phyloP scores from a whole-genome alignment of 2,113 vertebrate genomes.

The Cariama cristata region DNA sequence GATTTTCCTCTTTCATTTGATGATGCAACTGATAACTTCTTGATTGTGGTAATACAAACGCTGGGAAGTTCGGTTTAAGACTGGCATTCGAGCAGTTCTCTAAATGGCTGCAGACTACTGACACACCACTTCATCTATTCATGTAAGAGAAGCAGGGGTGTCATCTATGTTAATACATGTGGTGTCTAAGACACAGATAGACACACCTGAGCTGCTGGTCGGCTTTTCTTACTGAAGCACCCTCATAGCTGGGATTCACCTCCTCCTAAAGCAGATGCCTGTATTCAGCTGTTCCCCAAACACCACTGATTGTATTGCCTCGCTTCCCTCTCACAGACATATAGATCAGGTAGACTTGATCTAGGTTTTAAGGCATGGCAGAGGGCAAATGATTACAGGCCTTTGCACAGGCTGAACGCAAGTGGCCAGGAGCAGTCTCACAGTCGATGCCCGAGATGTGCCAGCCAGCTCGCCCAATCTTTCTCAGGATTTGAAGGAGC shows the following conservation, averaged over 20 bases:
- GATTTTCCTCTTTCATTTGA: neutral
- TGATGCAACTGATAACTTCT: neutral
- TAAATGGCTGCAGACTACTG: accelerated
- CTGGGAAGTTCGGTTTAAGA: neutral
- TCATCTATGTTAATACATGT: accelerated
- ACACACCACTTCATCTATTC: accelerated
- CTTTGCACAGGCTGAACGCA: accelerated
- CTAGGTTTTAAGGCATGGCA: accelerated
- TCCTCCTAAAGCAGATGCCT: neutral
- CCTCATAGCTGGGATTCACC: neutral
- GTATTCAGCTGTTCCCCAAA: neutral
- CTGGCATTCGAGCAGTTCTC: neutral
- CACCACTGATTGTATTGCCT: accelerated
- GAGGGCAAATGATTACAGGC: neutral
- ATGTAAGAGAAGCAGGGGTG: accelerated
- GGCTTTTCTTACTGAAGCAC: neutral
- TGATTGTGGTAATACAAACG: neutral
- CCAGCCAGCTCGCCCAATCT: neutral
- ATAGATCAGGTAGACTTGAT: accelerated
- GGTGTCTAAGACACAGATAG: neutral
- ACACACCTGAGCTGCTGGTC: neutral
- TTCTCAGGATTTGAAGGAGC: neutral
- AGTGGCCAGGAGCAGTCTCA: accelerated
- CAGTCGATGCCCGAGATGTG: accelerated
- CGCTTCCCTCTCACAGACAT: accelerated